Evolutionary conservation across 2,888 invertebrate species (phyloP), one percentile per base, ranked within the genome.

Genomic region (Chymomyza procnemis): DNA sequence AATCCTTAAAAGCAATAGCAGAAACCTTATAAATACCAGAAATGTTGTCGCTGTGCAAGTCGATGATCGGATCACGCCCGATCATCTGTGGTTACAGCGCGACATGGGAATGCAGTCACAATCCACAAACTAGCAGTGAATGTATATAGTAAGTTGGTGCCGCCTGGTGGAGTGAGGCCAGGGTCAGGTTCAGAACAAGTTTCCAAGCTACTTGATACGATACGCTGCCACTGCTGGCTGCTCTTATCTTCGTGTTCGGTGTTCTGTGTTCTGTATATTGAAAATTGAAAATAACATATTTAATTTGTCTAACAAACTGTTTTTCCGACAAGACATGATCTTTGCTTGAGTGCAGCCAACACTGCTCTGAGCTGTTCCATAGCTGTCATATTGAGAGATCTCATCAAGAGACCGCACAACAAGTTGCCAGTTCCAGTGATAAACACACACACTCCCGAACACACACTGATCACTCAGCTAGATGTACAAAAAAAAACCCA

Each of bases 351-450:
- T 41, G 12, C 12, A 41, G 12, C 9, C 12, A 12, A 12, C 26
- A 41, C 34, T 41, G 34, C 6, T 26, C 26, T 26, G 26, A 68
- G 74, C 14, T 26, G 56, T 26, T 18, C 50, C 50, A 65, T 80
- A 82, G 76, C 78, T 80, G 86, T 81, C 81, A 81, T 85, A 85
- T 81, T 85, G 81, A 85, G 81, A 85, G 81, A 81, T 81, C 86
- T 83, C 84, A 81, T 81, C 81, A 83, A 76, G 76, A 76, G 83
- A 87, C 83, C 83, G 82, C 83, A 83, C 83, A 78, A 72, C 78
- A 54, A 54, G 56, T 30, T 56, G 56, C 61, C 46, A 74, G 63
- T 50, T 50, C 50, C 54, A 18, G 54, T 74, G 78, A 76, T 77
- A 77, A 69, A 77, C 63, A 52, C 52, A 22, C 48, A 62, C 62